Evolutionary conservation across 2,888 invertebrate species (phyloP), one percentile per base, ranked within the genome.

Genomic region (Fragum fragum): DNA sequence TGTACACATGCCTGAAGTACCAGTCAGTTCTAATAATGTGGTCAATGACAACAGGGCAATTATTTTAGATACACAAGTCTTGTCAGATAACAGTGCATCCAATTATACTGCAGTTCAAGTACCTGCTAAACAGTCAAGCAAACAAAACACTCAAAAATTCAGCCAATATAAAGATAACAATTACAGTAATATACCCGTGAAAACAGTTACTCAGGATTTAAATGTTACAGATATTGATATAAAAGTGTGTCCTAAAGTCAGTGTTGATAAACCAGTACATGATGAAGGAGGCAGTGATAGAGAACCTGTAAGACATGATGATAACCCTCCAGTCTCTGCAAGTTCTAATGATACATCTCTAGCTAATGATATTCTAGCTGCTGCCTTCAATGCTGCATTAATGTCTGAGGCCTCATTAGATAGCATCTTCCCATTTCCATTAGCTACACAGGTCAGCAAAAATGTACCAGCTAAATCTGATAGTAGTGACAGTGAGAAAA

Each of bases 371-470:
- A 85, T 85, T 76, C 55, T 85, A 3, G 82, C 81, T 18, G 61
- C 75, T 9, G 85, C 85, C 5, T 85, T 85, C 72, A 79, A 71
- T 59, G 55, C 70, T 63, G 81, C 83, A 39, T 18, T 85, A n/a
- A 42, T 73, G 73, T 66, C 74, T 39, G 85, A 85, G 36, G 80
- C 78, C 14, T 85, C 85, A 21, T 63, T 83, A 78, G 82, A 85
- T 73, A 52, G 7, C 73, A 28, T 61, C 57, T 36, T 76, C 75
- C 47, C 76, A 59, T 32, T 72, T 75, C 52, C 55, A 2, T 66
- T 66, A 36, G 66, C 66, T 14, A 42, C 66, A 32, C 61, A 61
- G n/a, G 47, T 47, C 14, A 47, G 14, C 47, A 47, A 47, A 47
- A 14, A 9, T n/a, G 14, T 47, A n/a, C 47, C 47, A 5, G n/a